Conservation (phyloP, 2,888 invertebrate genomes). For the Pachycephus smyrnensis region DNA sequence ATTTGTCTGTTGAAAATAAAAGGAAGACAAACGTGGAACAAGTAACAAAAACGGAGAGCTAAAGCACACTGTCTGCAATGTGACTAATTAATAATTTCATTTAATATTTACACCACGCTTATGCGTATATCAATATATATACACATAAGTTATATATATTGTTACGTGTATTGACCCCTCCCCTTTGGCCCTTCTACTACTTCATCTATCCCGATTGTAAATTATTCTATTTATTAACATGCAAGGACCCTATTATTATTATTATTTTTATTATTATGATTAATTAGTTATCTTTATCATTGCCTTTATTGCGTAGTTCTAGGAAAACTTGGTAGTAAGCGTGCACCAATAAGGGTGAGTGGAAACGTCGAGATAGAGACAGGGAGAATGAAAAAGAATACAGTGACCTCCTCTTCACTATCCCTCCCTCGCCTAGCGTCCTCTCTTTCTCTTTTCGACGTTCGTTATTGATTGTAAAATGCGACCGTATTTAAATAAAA, state of each 20-base stretch:
- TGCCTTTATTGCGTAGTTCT: constrained; percentile 41
- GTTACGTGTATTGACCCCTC: constrained; percentile 35
- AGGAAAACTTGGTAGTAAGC: constrained; percentile 24
- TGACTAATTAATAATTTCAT: constrained; percentile 20
- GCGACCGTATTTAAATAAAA: neutral
- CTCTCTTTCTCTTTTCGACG: neutral
- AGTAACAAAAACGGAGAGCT: neutral
- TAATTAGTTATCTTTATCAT: constrained; percentile 16
- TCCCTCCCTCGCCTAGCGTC: neutral
- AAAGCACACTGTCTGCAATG: constrained; percentile 17
- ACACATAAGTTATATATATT: constrained; percentile 35
- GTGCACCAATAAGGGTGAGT: constrained; percentile 15
- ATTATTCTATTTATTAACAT: constrained; percentile 50
- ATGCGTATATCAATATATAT: constrained; percentile 22
- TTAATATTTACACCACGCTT: constrained; percentile 33
- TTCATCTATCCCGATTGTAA: constrained; percentile 24
- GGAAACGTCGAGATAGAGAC: neutral
- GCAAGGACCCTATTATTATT: constrained; percentile 34
- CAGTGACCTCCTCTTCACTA: neutral
- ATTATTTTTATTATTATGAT: neutral
- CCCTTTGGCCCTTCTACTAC: neutral
- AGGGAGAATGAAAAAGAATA: constrained; percentile 9
- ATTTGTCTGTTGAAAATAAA: neutral
- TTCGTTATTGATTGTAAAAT: constrained; percentile 2
- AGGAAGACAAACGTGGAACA: neutral